Evolutionary conservation across 2,888 invertebrate genomes (phyloP), one percentile per base, ranked within the genome.

Genomic region (Pterostichus niger): DNA sequence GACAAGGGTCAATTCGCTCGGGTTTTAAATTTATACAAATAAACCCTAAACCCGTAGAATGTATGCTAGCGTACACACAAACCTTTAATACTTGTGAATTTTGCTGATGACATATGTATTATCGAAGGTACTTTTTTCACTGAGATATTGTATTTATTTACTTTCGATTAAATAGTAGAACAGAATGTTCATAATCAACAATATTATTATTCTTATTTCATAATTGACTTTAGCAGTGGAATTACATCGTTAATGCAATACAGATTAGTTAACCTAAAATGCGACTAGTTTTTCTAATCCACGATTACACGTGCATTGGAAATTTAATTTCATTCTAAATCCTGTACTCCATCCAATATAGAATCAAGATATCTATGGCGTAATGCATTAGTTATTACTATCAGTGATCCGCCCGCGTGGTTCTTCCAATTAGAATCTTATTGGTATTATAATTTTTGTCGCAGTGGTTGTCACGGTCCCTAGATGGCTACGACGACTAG

Each of bases 371-470:
- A 49, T 7, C 44, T 44, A 44, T 49, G 49, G 13, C 49, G 49
- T n/a, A 49, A 49, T 10, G n/a, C 5, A n/a, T 49, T 49, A 49
- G 49, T 49, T 49, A 49, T 49, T n/a, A n/a, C 13, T 49, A 49
- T 64, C 64, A 64, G 64, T 31, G 2, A 24, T 64, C 64, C 24
- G 40, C 68, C 40, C 17, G 15, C 15, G n/a, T 24, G 35, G 17
- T 31, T 15, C 40, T 10, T 40, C 44, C 68, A 68, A 68, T 68
- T 68, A 68, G 40, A 68, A n/a, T 68, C 40, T 7, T 40, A 68
- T 68, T 68, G 68, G 40, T 68, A 68, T 68, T 68, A 68, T 68
- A 68, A 68, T 68, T 68, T 68, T 68, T 68, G 35, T 68, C 68
- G 68, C 31, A 13, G 49, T 49, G 13, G n/a, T 49, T 49, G 49